Evolutionary conservation across 1,140 invertebrate species (phyloP).

Genomic region (Schlechtendalia chinensis): DNA sequence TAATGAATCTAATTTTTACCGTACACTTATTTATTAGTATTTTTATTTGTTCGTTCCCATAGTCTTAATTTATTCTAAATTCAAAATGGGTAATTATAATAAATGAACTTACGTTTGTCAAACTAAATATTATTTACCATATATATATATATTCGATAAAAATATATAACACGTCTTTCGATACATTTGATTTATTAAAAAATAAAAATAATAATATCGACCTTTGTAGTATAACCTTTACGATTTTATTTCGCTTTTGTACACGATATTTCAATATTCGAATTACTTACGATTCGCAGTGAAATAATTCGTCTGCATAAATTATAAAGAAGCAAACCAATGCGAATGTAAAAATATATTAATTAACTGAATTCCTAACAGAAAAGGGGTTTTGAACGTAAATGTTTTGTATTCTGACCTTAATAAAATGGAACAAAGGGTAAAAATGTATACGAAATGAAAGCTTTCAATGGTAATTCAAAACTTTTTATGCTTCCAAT

Average conservation of each 20-base stretch:
- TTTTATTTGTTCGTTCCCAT: neutral
- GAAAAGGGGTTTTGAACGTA: neutral
- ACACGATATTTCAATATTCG: neutral
- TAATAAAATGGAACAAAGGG: slow-evolving; percentile 17
- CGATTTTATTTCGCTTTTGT: slow-evolving; percentile 4
- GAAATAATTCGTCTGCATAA: neutral
- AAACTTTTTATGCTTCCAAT: slow-evolving; percentile 5
- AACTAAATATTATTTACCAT: no score
- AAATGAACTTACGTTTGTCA: neutral
- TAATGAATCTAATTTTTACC: no score
- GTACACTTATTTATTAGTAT: no score
- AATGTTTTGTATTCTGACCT: neutral
- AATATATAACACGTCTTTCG: no score
- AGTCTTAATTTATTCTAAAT: no score
- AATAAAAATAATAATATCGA: neutral
- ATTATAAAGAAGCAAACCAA: neutral
- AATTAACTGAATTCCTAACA: neutral
- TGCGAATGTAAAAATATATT: neutral
- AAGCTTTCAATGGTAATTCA: slow-evolving; percentile 1
- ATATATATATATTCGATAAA: no score
- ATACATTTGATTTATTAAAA: neutral
- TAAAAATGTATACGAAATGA: neutral
- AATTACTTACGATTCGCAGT: neutral
- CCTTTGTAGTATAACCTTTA: neutral
- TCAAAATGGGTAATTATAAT: no score